phyloP scores from a whole-genome alignment of 2,113 vertebrate species.

The Turdus rufiventris region DNA sequence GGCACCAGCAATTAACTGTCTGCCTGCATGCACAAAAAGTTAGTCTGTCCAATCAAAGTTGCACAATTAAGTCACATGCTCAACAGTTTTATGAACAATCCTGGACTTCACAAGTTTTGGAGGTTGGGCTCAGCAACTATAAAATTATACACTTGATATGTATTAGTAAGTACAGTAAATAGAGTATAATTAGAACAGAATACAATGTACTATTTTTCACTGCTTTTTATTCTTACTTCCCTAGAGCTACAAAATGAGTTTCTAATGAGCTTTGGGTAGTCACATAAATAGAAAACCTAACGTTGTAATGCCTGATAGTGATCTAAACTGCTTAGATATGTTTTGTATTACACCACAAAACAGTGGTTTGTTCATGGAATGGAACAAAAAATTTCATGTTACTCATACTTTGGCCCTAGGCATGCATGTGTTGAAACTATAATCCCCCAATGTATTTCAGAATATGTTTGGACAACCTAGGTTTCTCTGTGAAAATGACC shows the following conservation, averaged over 20 bases:
- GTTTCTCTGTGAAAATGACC: slow-evolving; percentile 72
- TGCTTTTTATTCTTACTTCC: slow-evolving; percentile 67
- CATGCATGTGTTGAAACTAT: slow-evolving; percentile 77
- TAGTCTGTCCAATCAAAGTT: not conserved
- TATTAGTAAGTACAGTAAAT: slow-evolving; percentile 66
- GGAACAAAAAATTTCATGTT: slow-evolving; percentile 80
- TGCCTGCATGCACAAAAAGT: not conserved
- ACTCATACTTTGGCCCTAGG: slow-evolving; percentile 79
- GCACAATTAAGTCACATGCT: not conserved
- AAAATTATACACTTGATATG: slow-evolving; percentile 68
- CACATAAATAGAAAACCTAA: slow-evolving; percentile 76
- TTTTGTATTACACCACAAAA: slow-evolving; percentile 78
- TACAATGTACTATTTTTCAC: slow-evolving; percentile 63
- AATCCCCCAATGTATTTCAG: slow-evolving; percentile 73
- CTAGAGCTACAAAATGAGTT: slow-evolving; percentile 68
- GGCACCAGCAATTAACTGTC: not conserved
- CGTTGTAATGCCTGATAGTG: slow-evolving; percentile 73
- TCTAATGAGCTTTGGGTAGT: slow-evolving; percentile 76
- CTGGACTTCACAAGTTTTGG: slow-evolving; percentile 21
- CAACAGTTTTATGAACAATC: not conserved
- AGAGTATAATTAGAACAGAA: slow-evolving; percentile 69
- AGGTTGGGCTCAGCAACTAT: slow-evolving; percentile 26
- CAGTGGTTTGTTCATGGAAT: slow-evolving; percentile 79
- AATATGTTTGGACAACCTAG: slow-evolving; percentile 75
- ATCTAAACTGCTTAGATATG: slow-evolving; percentile 77